Evolutionary conservation across 2,113 vertebrate genomes (phyloP).

Genomic region (Lanius ludovicianus): DNA sequence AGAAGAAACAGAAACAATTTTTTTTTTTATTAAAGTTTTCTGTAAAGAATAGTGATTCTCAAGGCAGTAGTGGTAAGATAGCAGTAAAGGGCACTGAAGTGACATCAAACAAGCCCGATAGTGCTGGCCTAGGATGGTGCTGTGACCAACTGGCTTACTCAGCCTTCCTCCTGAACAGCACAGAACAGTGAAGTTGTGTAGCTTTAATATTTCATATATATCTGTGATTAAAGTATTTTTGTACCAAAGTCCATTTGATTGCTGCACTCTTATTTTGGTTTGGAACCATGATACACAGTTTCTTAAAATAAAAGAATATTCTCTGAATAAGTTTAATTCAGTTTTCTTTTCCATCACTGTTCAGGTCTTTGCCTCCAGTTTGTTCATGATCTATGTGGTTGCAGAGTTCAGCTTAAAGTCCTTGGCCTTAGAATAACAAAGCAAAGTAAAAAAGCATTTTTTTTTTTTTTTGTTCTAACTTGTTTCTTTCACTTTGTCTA

Average conservation of each 20-base stretch:
- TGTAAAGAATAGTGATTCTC: neutral
- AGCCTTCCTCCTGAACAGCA: neutral
- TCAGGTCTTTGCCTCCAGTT: neutral
- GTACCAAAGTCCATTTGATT: neutral
- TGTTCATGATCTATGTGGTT: neutral
- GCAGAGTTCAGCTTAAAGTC: neutral
- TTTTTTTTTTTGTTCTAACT: neutral
- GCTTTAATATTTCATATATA: neutral
- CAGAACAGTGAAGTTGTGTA: rapidly evolving
- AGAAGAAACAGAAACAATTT: neutral
- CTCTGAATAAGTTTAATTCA: neutral
- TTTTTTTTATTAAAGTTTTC: neutral
- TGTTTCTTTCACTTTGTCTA: neutral
- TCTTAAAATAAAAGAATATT: neutral
- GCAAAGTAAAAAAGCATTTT: neutral
- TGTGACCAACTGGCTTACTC: rapidly evolving
- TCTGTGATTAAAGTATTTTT: neutral
- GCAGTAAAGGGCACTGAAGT: neutral
- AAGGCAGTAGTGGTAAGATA: neutral
- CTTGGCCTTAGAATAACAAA: neutral
- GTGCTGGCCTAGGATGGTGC: rapidly evolving
- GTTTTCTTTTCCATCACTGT: neutral
- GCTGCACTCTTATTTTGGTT: neutral
- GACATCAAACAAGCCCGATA: neutral
- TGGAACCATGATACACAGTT: rapidly evolving